Evolutionary conservation across 2,888 invertebrate species (phyloP).

Genomic region (Sympetrum striolatum): DNA sequence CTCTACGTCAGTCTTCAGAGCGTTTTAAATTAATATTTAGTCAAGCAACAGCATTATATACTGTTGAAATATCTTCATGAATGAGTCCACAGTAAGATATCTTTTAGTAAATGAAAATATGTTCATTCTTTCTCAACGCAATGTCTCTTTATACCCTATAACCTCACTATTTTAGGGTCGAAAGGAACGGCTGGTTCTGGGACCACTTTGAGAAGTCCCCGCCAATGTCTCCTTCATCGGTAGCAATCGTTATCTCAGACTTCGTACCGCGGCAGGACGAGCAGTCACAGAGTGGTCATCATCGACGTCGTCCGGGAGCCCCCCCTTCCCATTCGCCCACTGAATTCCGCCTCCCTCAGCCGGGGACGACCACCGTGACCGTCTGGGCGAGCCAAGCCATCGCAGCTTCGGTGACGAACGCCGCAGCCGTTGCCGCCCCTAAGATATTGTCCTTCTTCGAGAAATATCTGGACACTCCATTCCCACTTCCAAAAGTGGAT

Average conservation of each 20-base stretch:
- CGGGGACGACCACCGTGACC: background rate
- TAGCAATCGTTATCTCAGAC: slow-evolving; percentile 76
- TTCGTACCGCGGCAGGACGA: slow-evolving; percentile 55
- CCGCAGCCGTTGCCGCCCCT: slow-evolving; percentile 62
- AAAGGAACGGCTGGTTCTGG: slow-evolving; percentile 62
- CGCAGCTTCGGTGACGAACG: background rate
- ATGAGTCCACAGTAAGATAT: background rate
- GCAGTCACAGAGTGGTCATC: background rate
- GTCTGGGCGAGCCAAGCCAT: slow-evolving; percentile 19
- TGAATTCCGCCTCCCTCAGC: background rate
- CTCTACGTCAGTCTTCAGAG: too few relatives aligned
- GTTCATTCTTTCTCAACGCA: background rate
- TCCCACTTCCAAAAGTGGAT: slow-evolving; percentile 73
- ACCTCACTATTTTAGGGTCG: background rate
- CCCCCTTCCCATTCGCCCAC: background rate
- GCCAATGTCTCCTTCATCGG: slow-evolving; percentile 77
- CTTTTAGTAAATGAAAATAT: background rate
- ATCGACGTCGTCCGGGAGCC: slow-evolving; percentile 60
- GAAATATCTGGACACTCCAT: slow-evolving; percentile 69
- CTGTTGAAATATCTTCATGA: background rate
- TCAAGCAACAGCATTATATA: background rate
- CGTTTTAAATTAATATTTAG: background rate
- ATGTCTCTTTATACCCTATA: background rate
- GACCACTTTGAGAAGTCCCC: slow-evolving; percentile 75
- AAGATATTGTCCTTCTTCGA: slow-evolving; percentile 68